phyloP scores from a whole-genome alignment of 2,797 vertebrate genomes.

The Sandelia bainsii region DNA sequence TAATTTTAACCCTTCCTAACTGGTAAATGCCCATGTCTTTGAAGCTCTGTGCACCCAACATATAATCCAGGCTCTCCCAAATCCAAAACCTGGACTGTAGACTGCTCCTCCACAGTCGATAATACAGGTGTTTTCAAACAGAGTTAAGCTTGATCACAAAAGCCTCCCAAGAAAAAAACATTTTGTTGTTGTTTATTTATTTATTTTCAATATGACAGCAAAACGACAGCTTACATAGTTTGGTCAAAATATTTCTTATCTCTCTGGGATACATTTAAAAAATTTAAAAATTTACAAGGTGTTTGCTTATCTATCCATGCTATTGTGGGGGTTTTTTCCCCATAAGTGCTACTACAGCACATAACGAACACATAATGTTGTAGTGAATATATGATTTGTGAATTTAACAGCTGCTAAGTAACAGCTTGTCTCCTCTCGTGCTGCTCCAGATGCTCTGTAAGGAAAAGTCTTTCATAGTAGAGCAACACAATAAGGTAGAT shows the following conservation, averaged over 20 bases:
- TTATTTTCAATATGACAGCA: neutral
- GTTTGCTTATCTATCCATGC: neutral
- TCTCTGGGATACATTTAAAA: no score
- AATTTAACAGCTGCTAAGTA: conserved; percentile 39
- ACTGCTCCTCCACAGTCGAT: no score
- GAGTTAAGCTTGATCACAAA: no score
- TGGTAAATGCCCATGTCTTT: no score
- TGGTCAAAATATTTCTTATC: neutral
- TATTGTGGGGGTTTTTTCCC: neutral
- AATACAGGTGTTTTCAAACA: no score
- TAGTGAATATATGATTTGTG: conserved; percentile 6
- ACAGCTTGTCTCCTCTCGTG: conserved; percentile 70
- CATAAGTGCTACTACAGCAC: neutral
- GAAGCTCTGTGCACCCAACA: no score
- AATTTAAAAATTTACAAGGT: no score
- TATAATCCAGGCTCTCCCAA: no score
- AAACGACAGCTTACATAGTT: neutral
- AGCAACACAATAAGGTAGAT: conserved; percentile 86
- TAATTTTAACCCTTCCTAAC: no score
- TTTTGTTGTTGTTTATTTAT: no score
- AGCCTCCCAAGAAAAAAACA: no score
- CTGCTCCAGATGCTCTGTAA: conserved; percentile 85
- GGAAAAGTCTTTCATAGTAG: conserved; percentile 85
- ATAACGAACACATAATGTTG: neutral
- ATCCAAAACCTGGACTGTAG: no score